These are phyloP conservation scores for Pseudomyrmex sp. DNA, from an alignment of 1,140 invertebrate species.

Conservation along the genomic window DNA sequence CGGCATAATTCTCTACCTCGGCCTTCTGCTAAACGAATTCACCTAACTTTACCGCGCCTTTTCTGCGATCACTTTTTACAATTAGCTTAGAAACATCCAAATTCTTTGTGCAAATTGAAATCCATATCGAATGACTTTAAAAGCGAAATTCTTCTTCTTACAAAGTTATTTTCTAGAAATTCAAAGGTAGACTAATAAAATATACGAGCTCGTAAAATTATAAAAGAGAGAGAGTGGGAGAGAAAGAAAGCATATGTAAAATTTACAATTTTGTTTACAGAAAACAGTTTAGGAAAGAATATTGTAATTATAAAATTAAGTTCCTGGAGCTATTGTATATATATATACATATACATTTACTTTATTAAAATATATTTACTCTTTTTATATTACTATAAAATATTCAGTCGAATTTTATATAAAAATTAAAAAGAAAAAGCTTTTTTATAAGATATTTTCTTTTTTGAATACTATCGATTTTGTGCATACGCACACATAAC, in stretches of 20 bases:
- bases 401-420: neutral
- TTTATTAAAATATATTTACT: neutral
- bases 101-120: slow-evolving; percentile 38
- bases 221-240: no score
- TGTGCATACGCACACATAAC: slow-evolving; percentile 2
- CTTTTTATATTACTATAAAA: neutral
- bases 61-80: slow-evolving; percentile 7
- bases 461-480: neutral
- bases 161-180: neutral
- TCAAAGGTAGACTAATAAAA: neutral
- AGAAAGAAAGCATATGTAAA: neutral
- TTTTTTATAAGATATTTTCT: neutral
- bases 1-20: slow-evolving; percentile 41
- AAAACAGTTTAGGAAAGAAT: neutral
- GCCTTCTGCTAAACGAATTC: slow-evolving; percentile 41
- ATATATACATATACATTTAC: neutral
- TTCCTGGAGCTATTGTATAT: neutral
- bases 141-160: neutral
- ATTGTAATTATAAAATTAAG: neutral
- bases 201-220: no score
- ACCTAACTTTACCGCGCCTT: slow-evolving; percentile 24
- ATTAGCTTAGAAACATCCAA: neutral
- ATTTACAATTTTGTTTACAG: neutral
- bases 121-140: slow-evolving; percentile 6
- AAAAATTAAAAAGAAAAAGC: slow-evolving; percentile 15